phyloP scores from a whole-genome alignment of 2,797 vertebrate species.

The Sebastes reedi region DNA sequence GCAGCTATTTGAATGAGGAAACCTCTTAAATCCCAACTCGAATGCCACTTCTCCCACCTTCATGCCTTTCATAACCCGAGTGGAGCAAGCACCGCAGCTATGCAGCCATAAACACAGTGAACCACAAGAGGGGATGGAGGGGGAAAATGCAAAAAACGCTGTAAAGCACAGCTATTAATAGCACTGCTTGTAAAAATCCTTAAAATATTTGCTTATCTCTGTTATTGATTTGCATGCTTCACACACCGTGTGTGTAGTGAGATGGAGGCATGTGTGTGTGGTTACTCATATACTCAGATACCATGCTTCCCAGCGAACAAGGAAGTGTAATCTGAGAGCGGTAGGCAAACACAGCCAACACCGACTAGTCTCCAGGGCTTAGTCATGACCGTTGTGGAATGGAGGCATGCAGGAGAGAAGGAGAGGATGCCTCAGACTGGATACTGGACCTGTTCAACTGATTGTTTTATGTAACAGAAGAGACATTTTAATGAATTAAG shows the following conservation, averaged over 20 bases:
- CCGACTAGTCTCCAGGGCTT: constrained; percentile 39
- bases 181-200: constrained; percentile 18
- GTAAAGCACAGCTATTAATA: background rate
- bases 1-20: constrained; percentile 36
- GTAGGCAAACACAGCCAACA: constrained; percentile 47
- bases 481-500: no score
- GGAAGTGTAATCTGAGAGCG: constrained; percentile 57
- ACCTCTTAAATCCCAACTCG: constrained; percentile 19
- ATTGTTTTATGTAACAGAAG: background rate
- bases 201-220: constrained; percentile 49
- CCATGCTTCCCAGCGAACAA: constrained; percentile 31
- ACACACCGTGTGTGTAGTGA: constrained; percentile 10
- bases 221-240: constrained; percentile 49
- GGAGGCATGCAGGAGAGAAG: constrained; percentile 19
- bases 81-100: constrained; percentile 2
- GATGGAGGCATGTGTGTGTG: constrained; percentile 21
- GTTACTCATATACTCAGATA: constrained; percentile 37
- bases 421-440: background rate
- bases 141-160: background rate
- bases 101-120: constrained; percentile 11
- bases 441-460: background rate
- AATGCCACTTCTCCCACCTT: constrained; percentile 31
- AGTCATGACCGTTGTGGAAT: constrained; percentile 48
- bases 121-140: background rate
- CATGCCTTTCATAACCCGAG: background rate